These are phyloP conservation scores for Stenchaetothrips biformis DNA, from an alignment of 2,888 invertebrate species.

Conservation along the genomic window DNA sequence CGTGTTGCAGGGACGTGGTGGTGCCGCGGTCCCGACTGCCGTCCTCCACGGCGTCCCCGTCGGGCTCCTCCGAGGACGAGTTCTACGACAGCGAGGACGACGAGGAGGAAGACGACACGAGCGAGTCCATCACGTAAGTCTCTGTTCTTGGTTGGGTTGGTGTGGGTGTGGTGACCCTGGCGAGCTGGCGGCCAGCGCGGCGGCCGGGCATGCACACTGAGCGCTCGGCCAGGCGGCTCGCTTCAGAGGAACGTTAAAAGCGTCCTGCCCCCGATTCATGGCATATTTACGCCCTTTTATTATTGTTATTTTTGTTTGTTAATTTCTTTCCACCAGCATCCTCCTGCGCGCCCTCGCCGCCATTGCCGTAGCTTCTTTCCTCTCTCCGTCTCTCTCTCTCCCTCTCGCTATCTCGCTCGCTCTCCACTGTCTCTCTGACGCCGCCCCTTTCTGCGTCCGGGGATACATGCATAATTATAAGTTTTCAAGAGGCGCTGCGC, in stretches of 20 bases:
- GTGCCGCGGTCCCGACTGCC: not conserved
- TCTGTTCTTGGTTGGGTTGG: conserved; percentile 27
- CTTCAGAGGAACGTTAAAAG: not conserved
- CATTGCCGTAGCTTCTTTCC: too few species aligned
- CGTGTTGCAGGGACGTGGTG: not conserved
- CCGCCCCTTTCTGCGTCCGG: conserved; percentile 1
- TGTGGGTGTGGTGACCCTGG: not conserved
- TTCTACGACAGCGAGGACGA: conserved; percentile 20
- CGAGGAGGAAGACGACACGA: conserved; percentile 41
- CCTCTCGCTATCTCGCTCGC: conserved; percentile 21
- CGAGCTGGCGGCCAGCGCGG: not conserved
- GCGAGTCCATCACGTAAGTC: conserved; percentile 45
- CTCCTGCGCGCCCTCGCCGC: too few species aligned
- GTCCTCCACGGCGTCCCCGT: conserved; percentile 7
- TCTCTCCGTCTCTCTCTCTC: too few species aligned
- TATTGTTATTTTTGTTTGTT: too few species aligned
- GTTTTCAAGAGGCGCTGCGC: not conserved
- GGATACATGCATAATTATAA: conserved; percentile 20
- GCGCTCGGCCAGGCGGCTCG: not conserved
- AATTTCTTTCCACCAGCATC: too few species aligned
- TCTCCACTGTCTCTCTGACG: not conserved
- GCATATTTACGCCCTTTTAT: not conserved
- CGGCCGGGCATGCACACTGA: not conserved
- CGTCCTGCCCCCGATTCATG: not conserved
- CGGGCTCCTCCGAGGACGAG: conserved; percentile 14